These are phyloP conservation scores for Agrotis puta DNA, from an alignment of 2,888 invertebrate genomes.

Conservation along the genomic window DNA sequence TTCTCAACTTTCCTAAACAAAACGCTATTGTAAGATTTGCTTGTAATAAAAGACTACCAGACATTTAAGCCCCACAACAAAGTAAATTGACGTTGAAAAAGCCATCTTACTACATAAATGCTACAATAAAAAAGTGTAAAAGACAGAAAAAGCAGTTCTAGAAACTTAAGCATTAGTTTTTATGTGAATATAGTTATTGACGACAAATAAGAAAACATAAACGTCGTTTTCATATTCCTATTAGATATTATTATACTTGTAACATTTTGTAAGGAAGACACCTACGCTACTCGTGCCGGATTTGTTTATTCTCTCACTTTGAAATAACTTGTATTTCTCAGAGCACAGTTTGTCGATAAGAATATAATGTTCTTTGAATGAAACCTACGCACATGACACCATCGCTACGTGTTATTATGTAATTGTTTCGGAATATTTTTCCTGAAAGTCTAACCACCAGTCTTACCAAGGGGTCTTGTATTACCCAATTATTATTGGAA, in stretches of 20 bases:
- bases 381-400: neutral
- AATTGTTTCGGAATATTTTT: too few relatives aligned
- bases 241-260: neutral
- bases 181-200: neutral
- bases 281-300: constrained; percentile 8
- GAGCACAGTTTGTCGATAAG: neutral
- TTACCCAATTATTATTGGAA: too few relatives aligned
- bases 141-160: neutral
- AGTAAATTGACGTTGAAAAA: too few relatives aligned
- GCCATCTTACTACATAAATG: neutral
- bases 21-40: too few relatives aligned
- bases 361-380: neutral
- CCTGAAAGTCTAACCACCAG: too few relatives aligned
- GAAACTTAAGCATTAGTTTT: neutral
- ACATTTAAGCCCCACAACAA: too few relatives aligned
- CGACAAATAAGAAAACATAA: neutral
- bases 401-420: too few relatives aligned
- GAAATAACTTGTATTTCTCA: neutral
- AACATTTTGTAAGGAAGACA: neutral
- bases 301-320: neutral
- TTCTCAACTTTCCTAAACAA: too few relatives aligned
- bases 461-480: too few relatives aligned
- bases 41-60: too few relatives aligned
- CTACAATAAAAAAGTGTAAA: neutral
- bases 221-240: neutral